Percentiles rank a stretch among this genome's conserved stretches.
Conservation (phyloP, 2,888 invertebrate genomes). For the Heliconius charithonia region DNA sequence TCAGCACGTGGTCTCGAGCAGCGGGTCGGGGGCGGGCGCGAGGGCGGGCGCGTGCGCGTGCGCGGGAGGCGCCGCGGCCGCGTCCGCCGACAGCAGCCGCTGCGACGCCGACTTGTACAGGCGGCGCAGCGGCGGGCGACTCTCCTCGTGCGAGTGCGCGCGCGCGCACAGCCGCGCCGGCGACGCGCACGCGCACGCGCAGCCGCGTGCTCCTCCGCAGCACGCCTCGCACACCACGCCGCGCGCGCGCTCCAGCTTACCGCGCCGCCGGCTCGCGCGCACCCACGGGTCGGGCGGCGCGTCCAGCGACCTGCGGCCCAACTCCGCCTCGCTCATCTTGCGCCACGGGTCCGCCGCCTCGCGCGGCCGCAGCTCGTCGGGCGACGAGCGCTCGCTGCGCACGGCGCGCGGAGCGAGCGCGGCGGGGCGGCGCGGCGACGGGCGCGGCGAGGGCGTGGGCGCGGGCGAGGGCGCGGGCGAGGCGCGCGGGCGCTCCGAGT, state of each 20-base stretch:
- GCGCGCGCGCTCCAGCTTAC: conserved; percentile 46
- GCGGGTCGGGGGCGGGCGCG: conserved; percentile 62
- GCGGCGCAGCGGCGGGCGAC: conserved; percentile 64
- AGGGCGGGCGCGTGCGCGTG: conserved; percentile 63
- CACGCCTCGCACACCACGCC: conserved; percentile 60
- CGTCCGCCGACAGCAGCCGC: conserved; percentile 54
- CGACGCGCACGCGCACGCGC: conserved; percentile 57
- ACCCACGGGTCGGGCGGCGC: conserved; percentile 52
- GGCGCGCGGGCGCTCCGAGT: conserved; percentile 72
- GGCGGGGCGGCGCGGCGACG: conserved; percentile 45
- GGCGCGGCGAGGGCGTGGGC: conserved; percentile 52
- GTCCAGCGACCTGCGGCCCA: conserved; percentile 46
- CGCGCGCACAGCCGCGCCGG: conserved; percentile 52
- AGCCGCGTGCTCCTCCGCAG: conserved; percentile 52
- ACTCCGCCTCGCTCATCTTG: conserved; percentile 67
- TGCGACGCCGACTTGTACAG: conserved; percentile 67
- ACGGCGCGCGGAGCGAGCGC: conserved; percentile 47
- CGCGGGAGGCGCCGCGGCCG: conserved; percentile 71
- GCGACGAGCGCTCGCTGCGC: conserved; percentile 50
- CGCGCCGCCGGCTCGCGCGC: conserved; percentile 47
- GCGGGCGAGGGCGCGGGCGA: conserved; percentile 58
- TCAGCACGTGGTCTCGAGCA: conserved; percentile 77
- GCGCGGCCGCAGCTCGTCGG: conserved; percentile 48
- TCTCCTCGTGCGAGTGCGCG: conserved; percentile 63
- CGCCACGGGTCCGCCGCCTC: conserved; percentile 65